phyloP scores from a whole-genome alignment of 1,140 invertebrate genomes.

The Drosophila bipectinata region DNA sequence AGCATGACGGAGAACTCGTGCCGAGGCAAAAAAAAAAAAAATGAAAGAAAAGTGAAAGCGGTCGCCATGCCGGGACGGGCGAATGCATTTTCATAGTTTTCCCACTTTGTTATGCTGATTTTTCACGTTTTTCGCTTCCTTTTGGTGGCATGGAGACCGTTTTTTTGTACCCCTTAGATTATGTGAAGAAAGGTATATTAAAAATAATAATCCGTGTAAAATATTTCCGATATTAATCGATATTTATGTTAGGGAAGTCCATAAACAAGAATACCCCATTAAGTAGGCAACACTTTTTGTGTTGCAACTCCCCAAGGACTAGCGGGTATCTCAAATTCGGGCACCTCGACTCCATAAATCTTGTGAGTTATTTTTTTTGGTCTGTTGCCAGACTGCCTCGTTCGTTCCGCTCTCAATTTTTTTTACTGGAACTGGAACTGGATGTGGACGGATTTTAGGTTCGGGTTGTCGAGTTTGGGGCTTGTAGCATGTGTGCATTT shows the following conservation, averaged over 20 bases:
- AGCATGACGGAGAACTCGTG: conserved; percentile 30
- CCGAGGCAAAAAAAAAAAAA: conserved; percentile 1
- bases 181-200: not conserved
- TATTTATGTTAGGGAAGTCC: no score
- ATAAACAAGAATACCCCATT: not conserved
- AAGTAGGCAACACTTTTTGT: not conserved
- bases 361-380: conserved; percentile 30
- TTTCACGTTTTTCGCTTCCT: conserved; percentile 58
- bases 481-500: conserved; percentile 65
- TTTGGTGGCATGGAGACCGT: conserved; percentile 3
- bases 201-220: not conserved
- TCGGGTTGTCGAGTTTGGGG: conserved; percentile 9
- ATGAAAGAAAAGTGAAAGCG: conserved; percentile 37
- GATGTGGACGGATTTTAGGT: conserved; percentile 27
- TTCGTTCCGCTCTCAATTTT: conserved; percentile 61
- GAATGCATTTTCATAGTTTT: conserved; percentile 69
- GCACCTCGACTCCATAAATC: not conserved
- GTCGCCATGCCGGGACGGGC: conserved; percentile 39
- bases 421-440: conserved; percentile 50
- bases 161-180: conserved; percentile 7
- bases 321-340: not conserved
- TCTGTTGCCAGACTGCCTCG: conserved; percentile 30
- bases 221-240: not conserved
- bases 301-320: not conserved
- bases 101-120: conserved; percentile 74